Base-by-base conservation (phyloP, 1,140 invertebrate species). In the Caerostris darwini region DNA sequence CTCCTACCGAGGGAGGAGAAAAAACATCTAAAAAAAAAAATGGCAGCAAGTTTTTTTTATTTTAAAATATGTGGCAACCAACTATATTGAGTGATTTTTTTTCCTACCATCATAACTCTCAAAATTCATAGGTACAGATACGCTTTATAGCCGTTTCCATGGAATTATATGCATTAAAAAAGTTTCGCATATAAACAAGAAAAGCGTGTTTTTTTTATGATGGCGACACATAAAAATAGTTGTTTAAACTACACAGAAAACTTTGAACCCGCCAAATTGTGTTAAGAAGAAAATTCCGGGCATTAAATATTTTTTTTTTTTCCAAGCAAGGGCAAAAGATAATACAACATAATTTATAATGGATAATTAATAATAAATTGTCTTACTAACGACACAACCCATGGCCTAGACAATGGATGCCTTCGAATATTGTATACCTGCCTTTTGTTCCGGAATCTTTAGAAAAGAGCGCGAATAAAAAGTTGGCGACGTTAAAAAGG, bases 321-420 rank as follows among this genome's bases (percentile, higher is more conserved):
- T 53, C 59, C 50, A 53, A 69, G 34, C 87, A 34, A 34, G 34
- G 10, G 34, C 19, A 61, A 34, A 5, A 89, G 87, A 89, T 89
- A 89, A 89, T 69, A 57, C 59, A 61, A 19, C 87, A 69, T 89
- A 89, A 89, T 89, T 89, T 89, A 89, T 89, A 89, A 89, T 89
- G 87, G 87, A 89, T 89, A 89, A 89, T 89, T 89, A 89, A 89
- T 89, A 89, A 89, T 89, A 89, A 89, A 89, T 89, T 89, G 87
- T 89, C 61, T 89, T 89, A 89, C 69, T 89, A 89, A 69, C 87
- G 34, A 64, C 64, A 10, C 34, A 50, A 34, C n/a, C 19, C 57
- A 87, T 87, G 87, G 54, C 8, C 14, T 6, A 89, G 19, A 89
- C 87, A 89, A 89, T 54, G 69, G 87, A 54, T 17, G 54, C 19